These are phyloP conservation scores for Marcusenius ussheri DNA, from an alignment of 2,113 vertebrate species.

Conservation along the genomic window DNA sequence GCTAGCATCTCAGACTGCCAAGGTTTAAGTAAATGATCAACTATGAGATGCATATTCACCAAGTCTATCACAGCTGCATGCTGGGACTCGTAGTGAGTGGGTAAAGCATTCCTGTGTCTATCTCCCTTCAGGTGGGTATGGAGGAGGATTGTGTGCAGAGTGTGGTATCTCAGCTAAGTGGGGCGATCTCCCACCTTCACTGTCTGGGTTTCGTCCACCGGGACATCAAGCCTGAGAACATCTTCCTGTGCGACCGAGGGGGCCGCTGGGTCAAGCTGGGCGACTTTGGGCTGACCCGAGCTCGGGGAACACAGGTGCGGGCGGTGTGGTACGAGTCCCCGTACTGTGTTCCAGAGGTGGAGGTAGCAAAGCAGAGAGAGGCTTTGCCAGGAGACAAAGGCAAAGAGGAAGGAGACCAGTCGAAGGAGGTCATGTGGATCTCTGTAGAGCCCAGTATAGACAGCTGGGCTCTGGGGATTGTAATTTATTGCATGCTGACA, in stretches of 20 bases:
- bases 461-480: conserved; percentile 78
- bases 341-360: conserved; percentile 75
- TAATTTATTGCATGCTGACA: conserved; percentile 72
- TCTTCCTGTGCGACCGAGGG: conserved; percentile 73
- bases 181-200: conserved; percentile 79
- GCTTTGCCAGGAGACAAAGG: conserved; percentile 25
- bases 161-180: conserved; percentile 68
- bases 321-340: conserved; percentile 72
- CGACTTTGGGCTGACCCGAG: conserved; percentile 75
- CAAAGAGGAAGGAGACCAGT: conserved; percentile 33
- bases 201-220: conserved; percentile 78
- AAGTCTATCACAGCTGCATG: background rate
- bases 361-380: conserved; percentile 44
- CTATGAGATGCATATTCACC: background rate
- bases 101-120: conserved; percentile 13
- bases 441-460: conserved; percentile 69
- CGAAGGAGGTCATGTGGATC: conserved; percentile 54
- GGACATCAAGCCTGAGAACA: conserved; percentile 86
- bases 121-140: conserved; percentile 49
- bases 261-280: conserved; percentile 79
- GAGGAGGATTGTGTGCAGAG: conserved; percentile 70
- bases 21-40: background rate
- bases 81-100: background rate
- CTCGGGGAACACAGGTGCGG: conserved; percentile 54
- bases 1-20: too few relatives aligned